Percentiles rank a stretch among this genome's conserved stretches.
These are phyloP conservation scores for Lasioglossum calceatum DNA, from an alignment of 2,888 invertebrate genomes.

Conservation along the genomic window DNA sequence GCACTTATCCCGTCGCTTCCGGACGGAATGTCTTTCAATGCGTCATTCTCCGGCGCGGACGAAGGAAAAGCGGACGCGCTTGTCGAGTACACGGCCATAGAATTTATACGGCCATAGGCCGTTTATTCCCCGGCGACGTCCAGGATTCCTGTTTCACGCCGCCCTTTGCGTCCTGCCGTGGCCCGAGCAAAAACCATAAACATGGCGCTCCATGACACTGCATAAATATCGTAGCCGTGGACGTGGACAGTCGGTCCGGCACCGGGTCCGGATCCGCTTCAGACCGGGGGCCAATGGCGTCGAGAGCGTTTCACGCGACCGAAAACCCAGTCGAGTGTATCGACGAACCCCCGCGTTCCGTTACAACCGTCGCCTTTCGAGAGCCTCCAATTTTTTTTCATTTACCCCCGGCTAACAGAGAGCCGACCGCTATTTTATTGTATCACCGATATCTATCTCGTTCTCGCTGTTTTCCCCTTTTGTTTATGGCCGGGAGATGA, in stretches of 20 bases:
- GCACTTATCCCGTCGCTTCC: neutral
- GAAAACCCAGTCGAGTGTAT: slow-evolving; percentile 10
- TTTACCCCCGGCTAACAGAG: too few species aligned
- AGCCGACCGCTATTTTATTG: slow-evolving; percentile 12
- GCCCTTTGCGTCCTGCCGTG: slow-evolving; percentile 76
- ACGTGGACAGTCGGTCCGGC: slow-evolving; percentile 68
- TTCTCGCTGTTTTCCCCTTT: neutral
- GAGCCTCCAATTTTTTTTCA: slow-evolving; percentile 19
- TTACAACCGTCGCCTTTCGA: slow-evolving; percentile 18
- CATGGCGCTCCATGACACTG: slow-evolving; percentile 75
- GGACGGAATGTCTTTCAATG: slow-evolving; percentile 11
- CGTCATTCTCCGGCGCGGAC: slow-evolving; percentile 28
- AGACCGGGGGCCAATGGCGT: slow-evolving; percentile 34
- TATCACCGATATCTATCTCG: neutral
- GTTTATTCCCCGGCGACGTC: slow-evolving; percentile 76
- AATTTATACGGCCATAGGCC: slow-evolving; percentile 76
- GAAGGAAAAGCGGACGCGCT: slow-evolving; percentile 36
- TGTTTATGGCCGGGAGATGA: slow-evolving; percentile 2
- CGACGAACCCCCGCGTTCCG: neutral
- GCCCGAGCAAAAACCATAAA: slow-evolving; percentile 77
- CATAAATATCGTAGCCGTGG: slow-evolving; percentile 77
- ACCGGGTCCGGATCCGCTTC: neutral
- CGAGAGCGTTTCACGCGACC: slow-evolving; percentile 61
- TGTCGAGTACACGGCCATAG: slow-evolving; percentile 21
- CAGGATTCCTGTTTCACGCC: slow-evolving; percentile 75